Conservation (phyloP, 2,888 invertebrate genomes). For the Willowsia nigromaculata region DNA sequence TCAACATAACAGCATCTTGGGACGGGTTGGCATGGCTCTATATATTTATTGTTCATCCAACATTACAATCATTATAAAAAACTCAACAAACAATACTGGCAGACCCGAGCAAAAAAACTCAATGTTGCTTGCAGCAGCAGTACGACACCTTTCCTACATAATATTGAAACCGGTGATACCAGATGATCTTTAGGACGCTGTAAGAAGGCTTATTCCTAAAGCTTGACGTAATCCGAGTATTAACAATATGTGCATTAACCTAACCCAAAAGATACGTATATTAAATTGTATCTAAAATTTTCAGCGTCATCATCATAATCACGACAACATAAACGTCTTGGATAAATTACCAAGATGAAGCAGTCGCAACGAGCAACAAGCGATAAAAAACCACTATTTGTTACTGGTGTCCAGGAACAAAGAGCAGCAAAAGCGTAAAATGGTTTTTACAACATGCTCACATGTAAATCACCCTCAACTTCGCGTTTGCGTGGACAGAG, state of each 20-base stretch:
- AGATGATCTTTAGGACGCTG: constrained; percentile 50
- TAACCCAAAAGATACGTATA: constrained; percentile 1
- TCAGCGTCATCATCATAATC: constrained; percentile 17
- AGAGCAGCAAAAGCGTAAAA: constrained; percentile 21
- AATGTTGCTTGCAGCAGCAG: not conserved
- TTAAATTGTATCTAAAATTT: not conserved
- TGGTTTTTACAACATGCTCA: constrained; percentile 11
- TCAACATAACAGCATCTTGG: constrained; percentile 63
- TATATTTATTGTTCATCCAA: not conserved
- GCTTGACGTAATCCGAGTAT: constrained; percentile 15
- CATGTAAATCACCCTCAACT: constrained; percentile 20
- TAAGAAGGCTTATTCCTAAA: not conserved
- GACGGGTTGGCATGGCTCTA: not conserved
- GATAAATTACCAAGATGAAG: constrained; percentile 29
- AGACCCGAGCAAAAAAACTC: not conserved
- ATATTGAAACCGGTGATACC: constrained; percentile 52
- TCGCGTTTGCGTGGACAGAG: not conserved
- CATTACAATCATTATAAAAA: not conserved
- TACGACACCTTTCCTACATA: constrained; percentile 22
- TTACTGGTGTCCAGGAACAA: constrained; percentile 41
- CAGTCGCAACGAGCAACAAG: constrained; percentile 18
- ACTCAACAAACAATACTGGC: not conserved
- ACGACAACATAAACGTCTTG: constrained; percentile 28
- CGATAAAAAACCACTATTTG: constrained; percentile 24
- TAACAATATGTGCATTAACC: constrained; percentile 56